Percentiles rank a stretch among this genome's conserved stretches.
phyloP scores from a whole-genome alignment of 2,113 vertebrate species.

The Phylloscopus trochiloides region DNA sequence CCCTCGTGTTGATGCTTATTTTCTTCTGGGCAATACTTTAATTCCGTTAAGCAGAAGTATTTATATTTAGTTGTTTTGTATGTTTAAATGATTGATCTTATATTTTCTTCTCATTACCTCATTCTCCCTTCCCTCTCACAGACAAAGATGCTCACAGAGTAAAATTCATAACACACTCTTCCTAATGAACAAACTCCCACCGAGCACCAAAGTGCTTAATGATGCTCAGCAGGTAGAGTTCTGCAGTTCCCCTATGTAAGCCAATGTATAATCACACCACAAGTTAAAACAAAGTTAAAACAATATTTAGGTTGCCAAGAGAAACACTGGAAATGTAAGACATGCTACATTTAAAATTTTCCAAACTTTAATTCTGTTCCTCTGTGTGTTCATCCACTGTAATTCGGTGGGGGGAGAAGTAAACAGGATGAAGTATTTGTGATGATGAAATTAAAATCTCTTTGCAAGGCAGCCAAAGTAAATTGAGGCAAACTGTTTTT shows the following conservation, averaged over 20 bases:
- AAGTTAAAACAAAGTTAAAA: slow-evolving; percentile 60
- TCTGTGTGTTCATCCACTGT: background rate
- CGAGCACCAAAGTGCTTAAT: slow-evolving; percentile 59
- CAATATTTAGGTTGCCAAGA: slow-evolving; percentile 51
- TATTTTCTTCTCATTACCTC: background rate
- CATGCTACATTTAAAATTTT: background rate
- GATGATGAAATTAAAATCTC: background rate
- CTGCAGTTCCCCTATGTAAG: slow-evolving; percentile 33
- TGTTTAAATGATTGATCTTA: background rate
- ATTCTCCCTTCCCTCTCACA: background rate
- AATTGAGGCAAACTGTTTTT: background rate
- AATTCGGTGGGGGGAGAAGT: background rate
- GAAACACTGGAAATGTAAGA: slow-evolving; percentile 15
- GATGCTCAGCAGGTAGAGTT: slow-evolving; percentile 55
- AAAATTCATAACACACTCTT: slow-evolving; percentile 48
- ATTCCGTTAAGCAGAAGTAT: background rate
- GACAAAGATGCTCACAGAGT: slow-evolving; percentile 32
- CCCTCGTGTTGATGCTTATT: background rate
- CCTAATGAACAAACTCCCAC: slow-evolving; percentile 63
- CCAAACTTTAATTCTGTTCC: background rate
- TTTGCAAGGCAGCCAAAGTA: slow-evolving; percentile 8
- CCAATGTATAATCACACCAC: slow-evolving; percentile 52
- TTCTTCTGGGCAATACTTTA: background rate
- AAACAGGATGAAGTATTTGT: background rate
- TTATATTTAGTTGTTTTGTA: background rate